phyloP scores from a whole-genome alignment of 2,797 vertebrate genomes.

The Synanceia verrucosa region DNA sequence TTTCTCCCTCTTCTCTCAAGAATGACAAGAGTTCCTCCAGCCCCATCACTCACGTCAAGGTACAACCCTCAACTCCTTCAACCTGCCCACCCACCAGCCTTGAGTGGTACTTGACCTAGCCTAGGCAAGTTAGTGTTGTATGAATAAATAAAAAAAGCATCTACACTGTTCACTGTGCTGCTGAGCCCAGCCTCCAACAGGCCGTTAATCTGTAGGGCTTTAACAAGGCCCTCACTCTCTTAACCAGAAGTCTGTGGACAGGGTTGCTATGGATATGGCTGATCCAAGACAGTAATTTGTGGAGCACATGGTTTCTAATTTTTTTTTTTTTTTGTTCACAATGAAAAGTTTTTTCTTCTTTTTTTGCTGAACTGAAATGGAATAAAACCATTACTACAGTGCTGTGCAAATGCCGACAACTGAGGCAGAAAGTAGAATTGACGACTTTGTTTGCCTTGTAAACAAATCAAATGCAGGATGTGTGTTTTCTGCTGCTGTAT shows the following conservation, averaged over 20 bases:
- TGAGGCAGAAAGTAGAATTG: conserved; percentile 38
- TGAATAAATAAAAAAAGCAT: conserved; percentile 64
- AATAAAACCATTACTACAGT: conserved; percentile 56
- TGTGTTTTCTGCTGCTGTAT: conserved; percentile 66
- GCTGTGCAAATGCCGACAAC: conserved; percentile 47
- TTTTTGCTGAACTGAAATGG: conserved; percentile 47
- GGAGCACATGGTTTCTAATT: conserved; percentile 71
- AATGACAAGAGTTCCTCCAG: conserved; percentile 98
- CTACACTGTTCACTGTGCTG: conserved; percentile 33
- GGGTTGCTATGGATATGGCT: conserved; percentile 79
- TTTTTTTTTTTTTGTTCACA: conserved; percentile 45
- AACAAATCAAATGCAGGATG: conserved; percentile 65
- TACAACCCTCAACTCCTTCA: conserved; percentile 73
- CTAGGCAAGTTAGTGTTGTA: conserved; percentile 42
- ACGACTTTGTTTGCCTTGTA: conserved; percentile 43
- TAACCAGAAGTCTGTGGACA: conserved; percentile 80
- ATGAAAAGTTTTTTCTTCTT: conserved; percentile 46
- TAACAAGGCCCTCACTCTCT: conserved; percentile 76
- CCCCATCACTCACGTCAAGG: conserved; percentile 97
- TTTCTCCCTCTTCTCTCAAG: conserved; percentile 97
- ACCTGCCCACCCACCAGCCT: conserved; percentile 41
- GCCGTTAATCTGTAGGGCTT: conserved; percentile 79
- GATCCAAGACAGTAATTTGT: conserved; percentile 76
- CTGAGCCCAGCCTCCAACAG: conserved; percentile 57
- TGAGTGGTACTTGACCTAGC: conserved; percentile 73